Evolutionary conservation across 2,797 vertebrate genomes (phyloP), one percentile per base, ranked within the genome.

Genomic region (Sarcoramphus papa): DNA sequence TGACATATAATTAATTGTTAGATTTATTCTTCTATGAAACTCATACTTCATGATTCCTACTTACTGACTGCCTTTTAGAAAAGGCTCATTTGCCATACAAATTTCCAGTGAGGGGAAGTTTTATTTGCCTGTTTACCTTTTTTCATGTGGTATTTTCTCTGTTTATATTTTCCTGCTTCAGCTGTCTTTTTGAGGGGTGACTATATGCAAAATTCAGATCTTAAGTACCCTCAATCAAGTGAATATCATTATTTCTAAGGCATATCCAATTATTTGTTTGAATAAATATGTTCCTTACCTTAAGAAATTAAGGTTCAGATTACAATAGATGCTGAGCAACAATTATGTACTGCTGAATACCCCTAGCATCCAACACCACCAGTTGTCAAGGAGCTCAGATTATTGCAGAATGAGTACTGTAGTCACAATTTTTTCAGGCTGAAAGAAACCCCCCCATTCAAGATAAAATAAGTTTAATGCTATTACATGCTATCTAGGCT

Each of bases 1-100:
- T 98, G 97, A 98, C 97, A 97, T 97, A 94, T 95, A 97, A 98
- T 98, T 98, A 98, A 98, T 98, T 97, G 97, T 97, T 97, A 98
- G 97, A 97, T 97, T 97, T 98, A 97, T 96, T 97, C 96, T 95
- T 96, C 95, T 95, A 95, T 90, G 95, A 97, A 95, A 93, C 87
- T 97, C 95, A 20, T 93, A 69, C 54, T 94, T 97, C 74, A 86
- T 76, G 94, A 97, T 97, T 97, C 72, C 65, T 95, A 74, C 95
- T 97, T 97, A 95, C 95, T 96, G 91, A 88, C 94, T 98, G 96
- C 84, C 80, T 97, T 97, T 96, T 97, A 93, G 64, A 97, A 97
- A 91, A 96, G 20, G 64, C 48, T 37, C 37, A 37, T 37, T 37
- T 37, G 37, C 37, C n/a, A 74, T 8, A 85, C 43, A 95, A 86